Percentiles rank a stretch among this genome's conserved stretches.
Evolutionary conservation across 2,888 invertebrate species (phyloP).

Genomic region (Oscheius sp.): DNA sequence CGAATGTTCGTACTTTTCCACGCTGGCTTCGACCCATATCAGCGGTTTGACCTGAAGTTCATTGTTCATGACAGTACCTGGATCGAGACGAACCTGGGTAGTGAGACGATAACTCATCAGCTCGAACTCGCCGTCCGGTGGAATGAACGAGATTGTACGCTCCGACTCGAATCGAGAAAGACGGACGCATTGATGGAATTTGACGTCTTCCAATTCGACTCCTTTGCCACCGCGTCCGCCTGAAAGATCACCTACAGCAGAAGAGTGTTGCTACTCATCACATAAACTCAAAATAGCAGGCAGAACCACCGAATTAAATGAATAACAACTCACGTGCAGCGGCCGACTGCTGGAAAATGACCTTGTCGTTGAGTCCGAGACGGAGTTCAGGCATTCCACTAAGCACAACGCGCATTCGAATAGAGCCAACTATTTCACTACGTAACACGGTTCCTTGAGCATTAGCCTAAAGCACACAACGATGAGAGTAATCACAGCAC

Average conservation of each 20-base stretch:
- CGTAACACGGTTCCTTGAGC: conserved; percentile 95
- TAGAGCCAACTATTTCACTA: conserved; percentile 97
- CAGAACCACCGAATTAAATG: neutral
- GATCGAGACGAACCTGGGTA: conserved; percentile 42
- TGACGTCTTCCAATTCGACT: conserved; percentile 96
- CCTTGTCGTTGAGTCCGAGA: conserved; percentile 94
- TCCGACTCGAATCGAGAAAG: conserved; percentile 90
- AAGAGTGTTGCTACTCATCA: neutral
- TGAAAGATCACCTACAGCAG: conserved; percentile 76
- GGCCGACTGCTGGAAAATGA: conserved; percentile 95
- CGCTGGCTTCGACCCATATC: conserved; percentile 98
- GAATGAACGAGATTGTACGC: conserved; percentile 90
- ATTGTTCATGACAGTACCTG: neutral
- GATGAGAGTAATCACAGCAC: neutral
- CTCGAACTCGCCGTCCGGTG: conserved; percentile 98
- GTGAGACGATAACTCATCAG: conserved; percentile 79
- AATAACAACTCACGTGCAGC: conserved; percentile 72
- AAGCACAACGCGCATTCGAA: conserved; percentile 96
- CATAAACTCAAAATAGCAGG: neutral
- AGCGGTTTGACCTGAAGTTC: conserved; percentile 84
- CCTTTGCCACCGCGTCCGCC: conserved; percentile 92
- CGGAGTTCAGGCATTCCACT: conserved; percentile 98
- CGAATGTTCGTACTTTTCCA: conserved; percentile 95
- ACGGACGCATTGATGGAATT: conserved; percentile 97
- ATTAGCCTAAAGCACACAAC: conserved; percentile 80